Evolutionary conservation across 2,113 vertebrate genomes (phyloP), one percentile per base, ranked within the genome.

Genomic region (Raja brachyura): DNA sequence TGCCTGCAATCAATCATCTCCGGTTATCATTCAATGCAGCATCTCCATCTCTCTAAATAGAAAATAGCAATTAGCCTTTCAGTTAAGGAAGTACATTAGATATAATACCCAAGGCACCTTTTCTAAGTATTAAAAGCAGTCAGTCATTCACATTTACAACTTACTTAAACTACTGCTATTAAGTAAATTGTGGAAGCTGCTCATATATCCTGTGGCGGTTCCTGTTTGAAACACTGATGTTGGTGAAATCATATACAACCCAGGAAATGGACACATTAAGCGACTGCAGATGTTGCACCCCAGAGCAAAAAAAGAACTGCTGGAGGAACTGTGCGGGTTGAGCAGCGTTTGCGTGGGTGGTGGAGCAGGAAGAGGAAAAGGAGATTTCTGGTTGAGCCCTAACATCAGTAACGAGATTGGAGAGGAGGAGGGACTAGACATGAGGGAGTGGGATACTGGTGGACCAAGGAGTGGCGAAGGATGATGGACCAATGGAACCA

Each of bases 1-100:
- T 93, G 63, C 68, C 25, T 81, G 31, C 63, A 76, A 94, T 93
- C 93, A 79, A 85, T 81, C 66, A 93, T 76, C 86, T 93, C 48
- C 93, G 33, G 39, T 93, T 93, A 93, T 90, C 83, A 68, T 54
- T 70, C 33, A 39, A 48, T 39, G 73, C 86, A 20, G 86, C 14
- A 74, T 33, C 33, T 92, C 68, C 31, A 5, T n/a, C 68, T 90
- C 31, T 90, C 66, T 74, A 92, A 92, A 74, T 92, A 73, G 68
- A 48, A 74, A 88, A 92, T 73, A 48, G 33, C 66, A 74, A 73
- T 90, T 92, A 73, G 39, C 68, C 33, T 92, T 92, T 74, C 68
- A 74, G 33, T 54, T 74, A 13, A 92, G 39, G 22, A 74, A 63
- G 68, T 92, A 54, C 66, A 70, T 66, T 92, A 25, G 16, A 92